Conservation (phyloP, 2,113 vertebrate species). For the Ceyx melanurus region DNA sequence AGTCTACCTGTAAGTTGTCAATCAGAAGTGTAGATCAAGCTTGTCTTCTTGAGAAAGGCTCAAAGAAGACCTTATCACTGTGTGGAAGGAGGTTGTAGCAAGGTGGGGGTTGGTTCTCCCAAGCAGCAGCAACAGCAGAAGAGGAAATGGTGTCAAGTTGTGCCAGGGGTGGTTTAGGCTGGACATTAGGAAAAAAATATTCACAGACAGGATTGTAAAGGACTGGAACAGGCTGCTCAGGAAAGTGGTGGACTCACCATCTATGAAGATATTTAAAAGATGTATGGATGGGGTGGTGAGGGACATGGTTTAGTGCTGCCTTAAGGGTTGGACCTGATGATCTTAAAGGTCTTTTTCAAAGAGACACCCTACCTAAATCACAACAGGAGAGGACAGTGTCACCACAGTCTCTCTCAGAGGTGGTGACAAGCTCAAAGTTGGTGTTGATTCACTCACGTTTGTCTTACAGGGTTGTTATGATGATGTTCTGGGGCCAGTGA, state of each 20-base stretch:
- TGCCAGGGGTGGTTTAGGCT: not conserved
- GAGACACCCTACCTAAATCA: not conserved
- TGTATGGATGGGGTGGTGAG: not conserved
- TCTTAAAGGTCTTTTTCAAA: not conserved
- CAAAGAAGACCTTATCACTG: not conserved
- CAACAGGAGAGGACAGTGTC: not conserved
- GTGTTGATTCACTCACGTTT: not conserved
- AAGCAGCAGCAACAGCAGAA: not conserved
- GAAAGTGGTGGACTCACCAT: not conserved
- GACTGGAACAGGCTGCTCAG: not conserved
- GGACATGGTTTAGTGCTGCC: not conserved
- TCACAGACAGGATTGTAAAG: not conserved
- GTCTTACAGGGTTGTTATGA: constrained; percentile 79
- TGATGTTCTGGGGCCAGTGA: constrained; percentile 74
- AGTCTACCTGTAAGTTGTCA: not conserved
- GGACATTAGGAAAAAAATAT: not conserved
- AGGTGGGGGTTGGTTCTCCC: not conserved
- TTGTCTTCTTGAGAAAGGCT: not conserved
- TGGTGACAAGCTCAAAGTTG: not conserved
- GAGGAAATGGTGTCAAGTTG: not conserved
- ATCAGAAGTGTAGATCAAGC: not conserved
- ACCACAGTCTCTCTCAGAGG: not conserved
- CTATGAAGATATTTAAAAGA: not conserved
- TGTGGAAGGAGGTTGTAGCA: not conserved
- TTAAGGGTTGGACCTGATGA: not conserved